Conservation (phyloP, 2,888 invertebrate species). For the Lycia hirtaria region DNA sequence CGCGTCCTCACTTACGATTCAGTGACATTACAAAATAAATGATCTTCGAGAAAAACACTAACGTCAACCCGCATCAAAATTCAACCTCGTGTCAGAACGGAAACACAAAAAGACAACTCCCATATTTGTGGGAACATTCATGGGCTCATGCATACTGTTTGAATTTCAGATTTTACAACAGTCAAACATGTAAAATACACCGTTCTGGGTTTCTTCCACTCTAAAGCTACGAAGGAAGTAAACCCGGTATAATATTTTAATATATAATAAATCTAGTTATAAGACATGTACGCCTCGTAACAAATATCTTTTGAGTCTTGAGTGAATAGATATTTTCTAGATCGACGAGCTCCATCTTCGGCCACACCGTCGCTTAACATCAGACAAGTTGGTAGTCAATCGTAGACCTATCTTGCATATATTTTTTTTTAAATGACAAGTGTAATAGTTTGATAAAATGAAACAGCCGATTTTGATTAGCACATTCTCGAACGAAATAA, state of each 20-base stretch:
- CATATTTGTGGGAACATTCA: slow-evolving; percentile 53
- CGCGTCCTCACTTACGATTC: slow-evolving; percentile 61
- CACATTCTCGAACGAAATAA: too few species aligned
- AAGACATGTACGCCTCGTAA: background rate
- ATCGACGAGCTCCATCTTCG: too few species aligned
- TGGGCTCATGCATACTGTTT: slow-evolving; percentile 57
- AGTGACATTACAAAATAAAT: slow-evolving; percentile 61
- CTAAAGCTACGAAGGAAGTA: too few species aligned
- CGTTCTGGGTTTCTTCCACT: too few species aligned
- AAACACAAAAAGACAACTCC: slow-evolving; percentile 55
- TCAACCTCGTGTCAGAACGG: slow-evolving; percentile 48
- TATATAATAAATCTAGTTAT: background rate
- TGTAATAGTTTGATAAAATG: too few species aligned
- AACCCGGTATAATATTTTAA: too few species aligned
- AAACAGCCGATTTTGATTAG: too few species aligned
- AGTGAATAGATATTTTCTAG: too few species aligned
- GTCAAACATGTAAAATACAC: slow-evolving; percentile 1
- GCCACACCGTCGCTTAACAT: too few species aligned
- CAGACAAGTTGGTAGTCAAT: too few species aligned
- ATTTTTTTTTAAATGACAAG: too few species aligned
- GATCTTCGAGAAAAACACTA: slow-evolving; percentile 51
- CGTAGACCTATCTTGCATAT: too few species aligned
- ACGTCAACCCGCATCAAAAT: slow-evolving; percentile 75
- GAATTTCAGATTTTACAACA: slow-evolving; percentile 56
- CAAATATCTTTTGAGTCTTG: slow-evolving; percentile 16